phyloP scores from a whole-genome alignment of 2,888 invertebrate species.

The Carterocephalus palaemon region DNA sequence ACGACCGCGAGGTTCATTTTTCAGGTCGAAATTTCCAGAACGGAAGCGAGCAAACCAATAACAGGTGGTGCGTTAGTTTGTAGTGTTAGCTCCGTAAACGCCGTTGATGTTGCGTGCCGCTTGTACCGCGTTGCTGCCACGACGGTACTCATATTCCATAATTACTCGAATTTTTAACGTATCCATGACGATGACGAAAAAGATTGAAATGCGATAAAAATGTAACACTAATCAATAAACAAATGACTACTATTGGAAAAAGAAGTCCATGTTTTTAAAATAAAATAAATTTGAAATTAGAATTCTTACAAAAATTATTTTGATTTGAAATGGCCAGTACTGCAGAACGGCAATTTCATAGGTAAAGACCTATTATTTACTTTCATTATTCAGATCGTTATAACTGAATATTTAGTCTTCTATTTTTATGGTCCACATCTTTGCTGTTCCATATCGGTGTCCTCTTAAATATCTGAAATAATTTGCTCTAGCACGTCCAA shows the following conservation, averaged over 20 bases:
- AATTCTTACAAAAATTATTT: background rate
- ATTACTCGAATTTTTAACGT: no score
- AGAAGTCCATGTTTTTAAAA: background rate
- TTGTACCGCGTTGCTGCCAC: constrained; percentile 13
- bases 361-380: no score
- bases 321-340: background rate
- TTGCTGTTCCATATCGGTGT: constrained; percentile 29
- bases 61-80: constrained; percentile 18
- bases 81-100: constrained; percentile 6
- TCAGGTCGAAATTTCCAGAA: constrained; percentile 22
- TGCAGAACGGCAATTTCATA: constrained; percentile 13
- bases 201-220: no score
- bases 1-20: constrained; percentile 22
- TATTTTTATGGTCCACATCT: constrained; percentile 32
- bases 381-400: constrained; percentile 31
- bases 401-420: constrained; percentile 30
- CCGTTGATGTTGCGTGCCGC: no score
- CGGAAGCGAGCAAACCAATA: constrained; percentile 19
- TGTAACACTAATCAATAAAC: no score
- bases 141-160: constrained; percentile 16
- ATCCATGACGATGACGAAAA: no score
- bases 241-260: constrained; percentile 2
- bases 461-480: constrained; percentile 32
- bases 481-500: constrained; percentile 32
- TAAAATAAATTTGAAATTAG: background rate